Evolutionary conservation across 2,797 vertebrate species (phyloP).

Genomic region (Apodemus agrarius): DNA sequence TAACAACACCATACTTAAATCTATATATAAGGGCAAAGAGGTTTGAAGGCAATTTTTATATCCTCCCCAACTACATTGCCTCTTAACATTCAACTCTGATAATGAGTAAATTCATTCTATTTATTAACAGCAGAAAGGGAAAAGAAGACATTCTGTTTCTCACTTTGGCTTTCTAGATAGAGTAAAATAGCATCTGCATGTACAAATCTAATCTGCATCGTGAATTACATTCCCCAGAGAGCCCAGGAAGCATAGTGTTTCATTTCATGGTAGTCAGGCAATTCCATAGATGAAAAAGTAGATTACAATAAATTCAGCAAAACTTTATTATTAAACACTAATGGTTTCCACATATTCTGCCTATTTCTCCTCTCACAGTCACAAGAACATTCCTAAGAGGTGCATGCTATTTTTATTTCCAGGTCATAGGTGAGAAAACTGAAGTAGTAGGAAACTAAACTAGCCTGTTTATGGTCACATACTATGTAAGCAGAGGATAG

Average conservation of each 20-base stretch:
- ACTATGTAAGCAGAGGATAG: background rate
- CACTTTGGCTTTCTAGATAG: background rate
- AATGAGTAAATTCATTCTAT: background rate
- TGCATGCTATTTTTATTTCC: background rate
- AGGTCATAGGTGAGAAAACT: background rate
- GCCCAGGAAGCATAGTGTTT: background rate
- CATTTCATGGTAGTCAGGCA: background rate
- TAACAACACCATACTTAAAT: background rate
- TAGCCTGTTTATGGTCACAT: background rate
- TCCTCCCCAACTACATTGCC: background rate
- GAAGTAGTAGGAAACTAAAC: background rate
- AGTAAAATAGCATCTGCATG: background rate
- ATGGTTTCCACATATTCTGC: conserved; percentile 4
- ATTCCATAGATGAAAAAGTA: background rate
- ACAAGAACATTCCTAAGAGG: background rate
- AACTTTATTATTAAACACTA: background rate
- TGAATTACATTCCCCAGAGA: background rate
- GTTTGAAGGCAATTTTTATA: background rate
- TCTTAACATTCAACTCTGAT: background rate
- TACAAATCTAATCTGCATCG: background rate
- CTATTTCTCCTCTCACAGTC: background rate
- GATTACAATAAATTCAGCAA: background rate
- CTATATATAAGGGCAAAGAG: background rate
- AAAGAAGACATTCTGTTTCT: background rate
- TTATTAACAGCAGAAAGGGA: background rate